phyloP scores from a whole-genome alignment of 2,888 invertebrate genomes.

The Timandra comae region DNA sequence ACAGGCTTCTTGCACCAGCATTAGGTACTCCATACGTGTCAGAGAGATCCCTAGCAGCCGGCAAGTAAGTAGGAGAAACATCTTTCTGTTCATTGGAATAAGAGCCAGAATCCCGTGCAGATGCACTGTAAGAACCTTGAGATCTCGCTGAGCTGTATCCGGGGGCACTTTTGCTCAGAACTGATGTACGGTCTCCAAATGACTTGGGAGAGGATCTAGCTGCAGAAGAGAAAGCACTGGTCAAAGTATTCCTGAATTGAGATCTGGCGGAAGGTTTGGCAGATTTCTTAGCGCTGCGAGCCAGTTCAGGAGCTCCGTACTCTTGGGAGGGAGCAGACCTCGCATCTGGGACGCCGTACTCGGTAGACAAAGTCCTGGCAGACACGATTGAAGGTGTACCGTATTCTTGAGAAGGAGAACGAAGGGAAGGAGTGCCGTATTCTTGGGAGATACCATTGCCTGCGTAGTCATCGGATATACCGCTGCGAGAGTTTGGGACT shows the following conservation, averaged over 20 bases:
- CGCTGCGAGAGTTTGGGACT: slow-evolving; percentile 3
- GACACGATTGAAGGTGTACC: slow-evolving; percentile 11
- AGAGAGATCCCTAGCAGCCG: slow-evolving; percentile 27
- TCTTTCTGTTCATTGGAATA: background rate
- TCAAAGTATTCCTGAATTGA: no score
- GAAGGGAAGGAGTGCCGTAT: slow-evolving; percentile 9
- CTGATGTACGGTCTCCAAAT: slow-evolving; percentile 6
- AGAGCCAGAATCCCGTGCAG: background rate
- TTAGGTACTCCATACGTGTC: slow-evolving; percentile 59
- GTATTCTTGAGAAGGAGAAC: slow-evolving; percentile 13
- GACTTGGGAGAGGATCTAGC: slow-evolving; percentile 13
- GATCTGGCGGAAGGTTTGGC: slow-evolving; percentile 16
- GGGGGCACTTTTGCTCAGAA: background rate
- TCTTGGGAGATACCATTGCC: slow-evolving; percentile 6
- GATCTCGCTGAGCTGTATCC: no score
- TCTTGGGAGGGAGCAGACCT: slow-evolving; percentile 31
- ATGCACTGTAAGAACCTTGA: background rate
- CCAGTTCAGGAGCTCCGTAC: slow-evolving; percentile 38
- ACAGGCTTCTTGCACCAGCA: slow-evolving; percentile 31
- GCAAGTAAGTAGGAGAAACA: background rate
- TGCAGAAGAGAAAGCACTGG: no score
- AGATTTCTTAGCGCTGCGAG: background rate
- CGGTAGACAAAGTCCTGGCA: slow-evolving; percentile 11
- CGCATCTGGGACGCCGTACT: slow-evolving; percentile 16
- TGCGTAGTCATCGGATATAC: slow-evolving; percentile 1